Base-by-base conservation (phyloP, 2,888 invertebrate species). In the Acanthopleura granulata region DNA sequence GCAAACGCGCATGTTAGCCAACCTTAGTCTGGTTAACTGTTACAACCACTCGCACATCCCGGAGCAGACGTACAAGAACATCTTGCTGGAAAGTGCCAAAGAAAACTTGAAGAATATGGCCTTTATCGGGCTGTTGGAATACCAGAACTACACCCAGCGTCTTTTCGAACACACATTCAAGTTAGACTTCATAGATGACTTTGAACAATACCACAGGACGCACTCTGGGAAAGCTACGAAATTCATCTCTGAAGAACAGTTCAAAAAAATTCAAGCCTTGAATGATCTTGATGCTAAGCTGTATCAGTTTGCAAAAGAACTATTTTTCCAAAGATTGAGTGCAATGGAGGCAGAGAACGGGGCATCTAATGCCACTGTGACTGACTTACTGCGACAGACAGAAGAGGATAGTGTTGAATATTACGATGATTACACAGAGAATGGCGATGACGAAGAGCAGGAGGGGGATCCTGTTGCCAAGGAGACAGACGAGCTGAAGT, bases 1-100 rank as follows among this genome's bases (percentile, higher is more conserved):
- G 78, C 99, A 99, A 92, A 98, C 99, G 3, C 93, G 99, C 83
- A 99, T 99, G 99, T 91, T 99, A 86, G 96, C 99, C 22, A 97
- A 99, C 92, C 92, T 99, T 81, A 95, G 96, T 76, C 93, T 98
- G 72, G 95, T 99, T 57, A 97, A 97, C 76, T 99, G 99, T 92
- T 99, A 99, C 92, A 96, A 98, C 80, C 81, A 74, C 11, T 81
- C 86, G 14, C 82, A 83, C n/a, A 79, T 86, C 77, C 74, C 83
- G 22, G 62, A 75, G 15, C 77, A 79, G 16, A 74, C 82, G 50
- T 77, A 88, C 18, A 81, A 87, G 69, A 74, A 78, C 74, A 94
- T 97, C 72, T 94, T 99, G 93, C 92, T 99, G 80, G 95, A 96
- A 51, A 98, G 97, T 87, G 99, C 99, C 74, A 98, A 98, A 92